Base-by-base conservation (phyloP, 2,113 vertebrate species). In the Menidia beryllina region DNA sequence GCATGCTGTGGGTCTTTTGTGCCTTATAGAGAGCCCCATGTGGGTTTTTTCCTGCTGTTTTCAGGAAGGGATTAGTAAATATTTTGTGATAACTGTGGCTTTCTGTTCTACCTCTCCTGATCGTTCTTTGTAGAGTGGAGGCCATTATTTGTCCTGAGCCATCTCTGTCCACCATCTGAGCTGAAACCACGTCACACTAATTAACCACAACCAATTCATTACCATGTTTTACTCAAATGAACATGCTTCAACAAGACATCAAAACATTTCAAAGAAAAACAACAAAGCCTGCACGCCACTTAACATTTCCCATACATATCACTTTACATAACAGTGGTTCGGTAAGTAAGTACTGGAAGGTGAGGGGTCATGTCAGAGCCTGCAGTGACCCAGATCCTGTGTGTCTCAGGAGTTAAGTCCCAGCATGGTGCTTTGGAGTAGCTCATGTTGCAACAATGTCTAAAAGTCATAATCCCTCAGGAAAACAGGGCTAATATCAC, bases 221-320 rank as follows among this genome's bases (percentile, higher is more conserved):
- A 27, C 11, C 67, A 41, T 77, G 83, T 85, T 85, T 67, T 56
- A 75, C 72, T 70, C 73, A 81, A 84, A 79, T 64, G 26, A 73
- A 81, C 64, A 75, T 26, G 11, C 67, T 62, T 75, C 52, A 57
- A 24, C n/a, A 27, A 59, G 47, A 72, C 51, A 59, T 64, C 30
- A 41, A 59, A 56, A 66, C 68, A 50, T 72, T 76, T 75, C 36
- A 55, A 82, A 69, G 53, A 54, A 69, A 73, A 69, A 47, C 63
- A 75, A 73, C 74, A 77, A 78, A 77, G 61, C 48, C 17, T 2
- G 26, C 71, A 43, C 47, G 19, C 48, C 51, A 56, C 38, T 86
- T 82, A 82, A 89, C 82, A 86, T 89, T 90, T 90, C 89, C 86
- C 88, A 88, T 83, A 90, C 60, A 34, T 89, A 90, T 91, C 84